Evolutionary conservation across 2,113 vertebrate genomes (phyloP).

Genomic region (Charina bottae): DNA sequence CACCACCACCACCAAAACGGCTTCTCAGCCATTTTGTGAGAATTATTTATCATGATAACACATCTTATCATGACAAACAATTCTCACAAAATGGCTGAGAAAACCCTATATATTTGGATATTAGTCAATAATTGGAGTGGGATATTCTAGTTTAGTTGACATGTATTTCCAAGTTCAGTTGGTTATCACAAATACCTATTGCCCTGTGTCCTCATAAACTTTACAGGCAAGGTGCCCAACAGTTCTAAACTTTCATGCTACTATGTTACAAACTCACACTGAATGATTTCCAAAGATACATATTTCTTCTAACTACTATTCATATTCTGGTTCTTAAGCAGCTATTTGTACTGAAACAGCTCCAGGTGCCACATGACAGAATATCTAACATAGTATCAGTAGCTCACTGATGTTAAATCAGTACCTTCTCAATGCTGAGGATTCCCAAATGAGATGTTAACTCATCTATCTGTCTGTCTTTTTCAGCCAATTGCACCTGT

Average conservation of each 20-base stretch:
- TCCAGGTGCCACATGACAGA: neutral
- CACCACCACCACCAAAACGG: neutral
- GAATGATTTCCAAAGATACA: no score
- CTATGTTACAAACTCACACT: neutral
- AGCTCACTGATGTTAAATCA: constrained; percentile 12
- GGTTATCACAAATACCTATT: neutral
- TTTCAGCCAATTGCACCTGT: constrained; percentile 90
- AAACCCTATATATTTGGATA: no score
- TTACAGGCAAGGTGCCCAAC: neutral
- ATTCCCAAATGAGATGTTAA: constrained; percentile 81
- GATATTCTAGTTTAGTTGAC: neutral
- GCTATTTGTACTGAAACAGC: neutral
- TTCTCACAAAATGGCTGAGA: no score
- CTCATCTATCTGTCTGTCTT: constrained; percentile 87
- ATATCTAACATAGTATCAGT: neutral
- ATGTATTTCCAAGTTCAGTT: neutral
- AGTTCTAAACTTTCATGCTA: neutral
- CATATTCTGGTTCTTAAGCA: neutral
- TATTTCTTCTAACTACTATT: neutral
- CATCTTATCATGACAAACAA: no score
- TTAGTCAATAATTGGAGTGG: neutral
- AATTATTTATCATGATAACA: no score
- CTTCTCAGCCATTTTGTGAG: no score
- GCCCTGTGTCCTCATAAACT: neutral
- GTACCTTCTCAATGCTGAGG: constrained; percentile 85